These are phyloP conservation scores for Saguinus imperator DNA, from an alignment of 2,113 vertebrate genomes.

Conservation along the genomic window DNA sequence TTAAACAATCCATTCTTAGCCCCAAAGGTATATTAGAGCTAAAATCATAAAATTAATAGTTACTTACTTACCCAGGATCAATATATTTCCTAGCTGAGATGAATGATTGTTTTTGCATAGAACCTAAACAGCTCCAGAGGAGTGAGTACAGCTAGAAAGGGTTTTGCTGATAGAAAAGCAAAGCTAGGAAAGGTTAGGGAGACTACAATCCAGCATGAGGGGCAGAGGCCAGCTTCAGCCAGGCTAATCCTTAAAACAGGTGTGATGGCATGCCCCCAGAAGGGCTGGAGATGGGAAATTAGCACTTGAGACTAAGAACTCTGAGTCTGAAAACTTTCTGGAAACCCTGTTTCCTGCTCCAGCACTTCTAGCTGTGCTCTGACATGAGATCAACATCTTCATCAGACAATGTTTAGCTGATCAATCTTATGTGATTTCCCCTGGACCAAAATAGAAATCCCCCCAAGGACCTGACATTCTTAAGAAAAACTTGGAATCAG, in stretches of 20 bases:
- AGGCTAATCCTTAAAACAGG: not conserved
- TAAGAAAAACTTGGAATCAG: not conserved
- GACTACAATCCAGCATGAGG: fast-evolving
- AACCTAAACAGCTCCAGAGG: not conserved
- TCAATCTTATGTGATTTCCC: not conserved
- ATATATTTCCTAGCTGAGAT: conserved; percentile 34
- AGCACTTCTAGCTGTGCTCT: not conserved
- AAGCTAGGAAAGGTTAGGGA: not conserved
- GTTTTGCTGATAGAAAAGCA: not conserved
- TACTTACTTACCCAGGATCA: conserved; percentile 65
- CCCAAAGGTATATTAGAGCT: conserved; percentile 63
- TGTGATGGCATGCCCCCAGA: not conserved
- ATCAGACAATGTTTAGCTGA: not conserved
- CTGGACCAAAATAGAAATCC: not conserved
- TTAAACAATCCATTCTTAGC: conserved; percentile 40
- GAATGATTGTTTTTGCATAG: not conserved
- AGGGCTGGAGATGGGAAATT: not conserved
- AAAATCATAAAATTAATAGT: conserved; percentile 70
- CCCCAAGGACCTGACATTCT: not conserved
- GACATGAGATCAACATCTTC: not conserved
- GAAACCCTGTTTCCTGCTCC: not conserved
- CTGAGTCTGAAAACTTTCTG: not conserved
- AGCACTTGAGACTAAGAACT: not conserved
- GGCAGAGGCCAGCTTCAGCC: not conserved
- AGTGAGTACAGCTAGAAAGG: not conserved